Conservation (phyloP, 2,113 vertebrate species). For the Ailurus styani region DNA sequence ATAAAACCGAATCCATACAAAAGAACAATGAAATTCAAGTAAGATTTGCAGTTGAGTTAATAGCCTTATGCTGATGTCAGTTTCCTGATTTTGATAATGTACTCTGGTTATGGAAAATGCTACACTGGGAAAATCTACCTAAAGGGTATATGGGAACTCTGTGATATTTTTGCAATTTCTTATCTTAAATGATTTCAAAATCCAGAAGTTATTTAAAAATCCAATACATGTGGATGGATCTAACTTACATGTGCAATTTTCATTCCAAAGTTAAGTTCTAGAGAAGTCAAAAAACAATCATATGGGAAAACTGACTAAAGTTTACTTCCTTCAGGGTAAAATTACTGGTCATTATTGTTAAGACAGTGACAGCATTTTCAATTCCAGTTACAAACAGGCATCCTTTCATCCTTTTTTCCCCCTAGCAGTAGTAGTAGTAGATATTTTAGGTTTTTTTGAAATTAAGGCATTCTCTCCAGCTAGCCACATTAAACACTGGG, state of each 20-base stretch:
- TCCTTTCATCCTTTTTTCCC: neutral
- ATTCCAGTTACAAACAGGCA: neutral
- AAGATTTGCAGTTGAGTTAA: neutral
- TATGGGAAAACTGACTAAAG: neutral
- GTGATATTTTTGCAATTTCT: neutral
- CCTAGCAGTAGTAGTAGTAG: neutral
- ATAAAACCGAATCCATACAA: neutral
- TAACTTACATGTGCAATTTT: neutral
- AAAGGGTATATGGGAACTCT: neutral
- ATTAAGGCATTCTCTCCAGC: slow-evolving; percentile 26
- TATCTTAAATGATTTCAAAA: slow-evolving; percentile 11
- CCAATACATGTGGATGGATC: neutral
- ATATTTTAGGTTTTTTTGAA: neutral
- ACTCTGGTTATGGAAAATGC: neutral
- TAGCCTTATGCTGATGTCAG: neutral
- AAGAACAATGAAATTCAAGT: neutral
- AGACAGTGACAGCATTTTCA: neutral
- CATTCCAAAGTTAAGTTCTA: neutral
- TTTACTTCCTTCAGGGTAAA: neutral
- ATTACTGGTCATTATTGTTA: neutral
- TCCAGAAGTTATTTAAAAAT: neutral
- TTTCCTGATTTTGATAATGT: neutral
- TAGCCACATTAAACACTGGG: neutral
- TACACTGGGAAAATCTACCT: neutral
- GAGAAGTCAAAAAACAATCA: neutral